Base-by-base conservation (phyloP, 2,113 vertebrate species). In the Acinonyx jubatus region DNA sequence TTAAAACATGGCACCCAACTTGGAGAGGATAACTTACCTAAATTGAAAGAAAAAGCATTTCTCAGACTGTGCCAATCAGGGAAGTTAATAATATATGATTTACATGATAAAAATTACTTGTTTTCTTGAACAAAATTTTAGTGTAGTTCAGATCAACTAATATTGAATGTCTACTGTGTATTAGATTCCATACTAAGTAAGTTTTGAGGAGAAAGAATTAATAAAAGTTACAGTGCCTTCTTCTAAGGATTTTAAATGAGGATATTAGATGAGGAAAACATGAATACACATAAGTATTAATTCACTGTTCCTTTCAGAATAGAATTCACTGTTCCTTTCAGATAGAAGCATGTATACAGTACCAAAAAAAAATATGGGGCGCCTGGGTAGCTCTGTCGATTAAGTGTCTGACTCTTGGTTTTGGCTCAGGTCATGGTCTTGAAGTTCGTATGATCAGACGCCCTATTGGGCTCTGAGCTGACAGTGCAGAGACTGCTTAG, bases 51-150 rank as follows among this genome's bases (percentile, higher is more conserved):
- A 16, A 76, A 57, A 31, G 0, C 33, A 68, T 29, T 89, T 92
- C 21, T 90, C 31, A 92, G 29, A 33, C 4, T 73, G 6, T 89
- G 7, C 23, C 78, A 29, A 57, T 79, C 73, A 50, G 23, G 29
- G 33, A 9, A 69, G 86, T 84, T 80, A 61, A 71, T 23, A 66
- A 65, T 12, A 66, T 76, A 76, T 79, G 14, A n/a, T 38, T 79
- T 65, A 36, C 19, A 31, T 74, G 36, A 13, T 66, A n/a, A 96
- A 96, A 68, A 36, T 71, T 27, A 57, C 12, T 86, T 27, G 9
- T 84, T 94, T 94, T 73, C 36, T 79, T 71, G 15, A 89, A 68
- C 8, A 45, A 45, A 94, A 86, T 69, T 48, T 83, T 89, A 92
- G 4, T 92, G 61, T 71, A 69, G 45, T 89, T 78, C 19, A 78